Base-by-base conservation (phyloP, 2,888 invertebrate genomes). In the Pyralis farinalis region DNA sequence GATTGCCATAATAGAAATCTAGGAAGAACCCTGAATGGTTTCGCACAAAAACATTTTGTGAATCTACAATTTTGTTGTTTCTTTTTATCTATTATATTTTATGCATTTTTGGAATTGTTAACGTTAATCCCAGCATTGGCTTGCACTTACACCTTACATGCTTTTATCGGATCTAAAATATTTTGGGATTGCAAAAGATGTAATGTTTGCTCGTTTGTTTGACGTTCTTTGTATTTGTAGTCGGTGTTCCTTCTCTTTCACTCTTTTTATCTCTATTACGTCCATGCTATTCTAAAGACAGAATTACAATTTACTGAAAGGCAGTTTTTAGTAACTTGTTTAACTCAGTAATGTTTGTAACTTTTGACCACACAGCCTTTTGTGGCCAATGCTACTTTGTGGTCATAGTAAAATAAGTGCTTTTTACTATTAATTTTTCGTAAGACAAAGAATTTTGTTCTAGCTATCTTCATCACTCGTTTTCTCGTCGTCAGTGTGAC, bases 211-310 rank as follows among this genome's bases (percentile, higher is more conserved):
- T 29, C 37, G 37, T 71, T 59, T 69, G 68, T 65, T 64, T 57
- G 36, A 47, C 56, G 49, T 68, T 71, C 50, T 71, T 60, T 71
- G 69, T 83, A 69, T 64, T 44, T 71, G 77, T 88, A 87, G 87
- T 85, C 85, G 77, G 86, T 88, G 88, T 88, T 88, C 88, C 58
- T 87, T 88, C 88, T 88, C 88, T 88, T 86, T 85, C 71, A 79
- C 80, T 75, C 70, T 74, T 72, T 67, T 71, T 55, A 51, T 65
- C 51, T 64, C 51, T 52, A 49, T 60, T 53, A 47, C 45, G 40
- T 71, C 65, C 58, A 65, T 71, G 67, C 61, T 71, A 51, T 71
- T 76, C 55, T 70, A 55, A 60, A 30, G n/a, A 30, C 10, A 7
- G n/a, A 9, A 30, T 27, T 27, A 27, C 7, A 27, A 27, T 27